A percentile compares a stretch with the other conserved stretches of the same genome.
phyloP scores from a whole-genome alignment of 2,113 vertebrate species.

The Naja naja region DNA sequence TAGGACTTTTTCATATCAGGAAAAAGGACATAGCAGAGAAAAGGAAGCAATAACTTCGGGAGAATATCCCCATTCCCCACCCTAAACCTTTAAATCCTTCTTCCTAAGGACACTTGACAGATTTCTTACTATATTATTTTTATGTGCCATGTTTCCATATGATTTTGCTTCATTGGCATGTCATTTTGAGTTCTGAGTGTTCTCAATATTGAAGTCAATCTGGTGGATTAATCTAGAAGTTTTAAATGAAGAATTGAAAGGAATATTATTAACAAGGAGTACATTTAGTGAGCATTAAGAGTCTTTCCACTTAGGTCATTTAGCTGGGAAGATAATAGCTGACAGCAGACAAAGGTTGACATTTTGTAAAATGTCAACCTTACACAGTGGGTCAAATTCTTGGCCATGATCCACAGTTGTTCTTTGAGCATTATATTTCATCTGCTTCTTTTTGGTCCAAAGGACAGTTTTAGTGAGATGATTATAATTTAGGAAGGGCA shows the following conservation, averaged over 20 bases:
- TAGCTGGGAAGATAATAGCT: background rate
- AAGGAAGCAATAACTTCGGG: background rate
- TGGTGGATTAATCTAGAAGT: background rate
- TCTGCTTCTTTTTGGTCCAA: background rate
- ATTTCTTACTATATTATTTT: background rate
- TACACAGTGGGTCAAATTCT: background rate
- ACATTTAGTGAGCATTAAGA: background rate
- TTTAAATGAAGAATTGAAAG: background rate
- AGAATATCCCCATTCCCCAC: background rate
- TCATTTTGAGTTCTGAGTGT: background rate
- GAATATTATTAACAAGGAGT: background rate
- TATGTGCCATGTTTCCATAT: background rate
- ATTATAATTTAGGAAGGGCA: background rate
- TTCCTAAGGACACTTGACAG: background rate
- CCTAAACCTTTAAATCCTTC: background rate
- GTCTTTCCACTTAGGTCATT: slow-evolving; percentile 1
- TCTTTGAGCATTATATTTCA: slow-evolving; percentile 15
- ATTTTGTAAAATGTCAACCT: slow-evolving; percentile 4
- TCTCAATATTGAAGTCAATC: background rate
- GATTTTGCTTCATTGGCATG: background rate
- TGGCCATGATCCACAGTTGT: background rate
- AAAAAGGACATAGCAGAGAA: background rate
- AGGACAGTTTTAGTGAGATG: background rate
- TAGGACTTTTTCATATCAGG: background rate
- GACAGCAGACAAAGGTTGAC: background rate